These are phyloP conservation scores for Daubentonia madagascariensis DNA, from an alignment of 2,113 vertebrate genomes.

Conservation along the genomic window DNA sequence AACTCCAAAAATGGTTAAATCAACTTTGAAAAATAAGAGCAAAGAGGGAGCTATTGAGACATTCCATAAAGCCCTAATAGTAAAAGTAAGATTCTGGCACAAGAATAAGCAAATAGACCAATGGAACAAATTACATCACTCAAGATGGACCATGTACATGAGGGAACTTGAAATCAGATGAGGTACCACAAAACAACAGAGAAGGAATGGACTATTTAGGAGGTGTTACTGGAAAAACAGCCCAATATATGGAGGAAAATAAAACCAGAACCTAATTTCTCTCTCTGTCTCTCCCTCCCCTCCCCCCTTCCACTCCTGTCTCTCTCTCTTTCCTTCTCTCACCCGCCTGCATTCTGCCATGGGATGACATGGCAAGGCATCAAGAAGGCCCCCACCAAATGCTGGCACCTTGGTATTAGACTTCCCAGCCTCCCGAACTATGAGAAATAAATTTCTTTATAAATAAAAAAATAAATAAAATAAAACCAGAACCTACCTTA, in stretches of 20 bases:
- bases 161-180: not conserved
- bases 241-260: conserved; percentile 21
- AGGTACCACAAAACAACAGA: not conserved
- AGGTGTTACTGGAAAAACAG: not conserved
- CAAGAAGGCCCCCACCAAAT: too few relatives aligned
- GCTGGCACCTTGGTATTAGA: too few relatives aligned
- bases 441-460: too few relatives aligned
- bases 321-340: too few relatives aligned
- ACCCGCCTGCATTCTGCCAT: too few relatives aligned
- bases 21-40: conserved; percentile 40
- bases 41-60: not conserved
- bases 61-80: conserved; percentile 16
- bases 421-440: too few relatives aligned
- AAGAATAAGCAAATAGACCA: conserved; percentile 5
- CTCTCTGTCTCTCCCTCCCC: too few relatives aligned
- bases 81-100: conserved; percentile 14
- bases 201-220: conserved; percentile 10
- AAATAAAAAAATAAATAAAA: too few relatives aligned
- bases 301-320: too few relatives aligned
- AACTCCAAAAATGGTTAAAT: not conserved
- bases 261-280: not conserved
- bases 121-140: conserved; percentile 3
- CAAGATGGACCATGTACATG: not conserved
- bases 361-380: too few relatives aligned
- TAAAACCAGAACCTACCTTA: conserved; percentile 31